phyloP scores from a whole-genome alignment of 2,113 vertebrate genomes.

The Anguilla rostrata region DNA sequence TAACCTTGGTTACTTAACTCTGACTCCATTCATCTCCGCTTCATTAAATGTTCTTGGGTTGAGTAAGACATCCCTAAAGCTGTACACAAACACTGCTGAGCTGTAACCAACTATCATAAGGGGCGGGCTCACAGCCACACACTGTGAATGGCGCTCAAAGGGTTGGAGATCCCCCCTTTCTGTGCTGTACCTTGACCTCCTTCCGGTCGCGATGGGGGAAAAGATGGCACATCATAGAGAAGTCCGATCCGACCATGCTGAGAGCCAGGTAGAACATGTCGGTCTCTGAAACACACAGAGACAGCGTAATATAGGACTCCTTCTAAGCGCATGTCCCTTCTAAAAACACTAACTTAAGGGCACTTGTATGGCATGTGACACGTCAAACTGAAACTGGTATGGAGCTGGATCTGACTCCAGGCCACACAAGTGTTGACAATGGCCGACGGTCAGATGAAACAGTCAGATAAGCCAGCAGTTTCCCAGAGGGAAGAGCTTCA shows the following conservation, averaged over 20 bases:
- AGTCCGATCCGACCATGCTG: constrained; percentile 88
- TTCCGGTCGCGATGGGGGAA: constrained; percentile 80
- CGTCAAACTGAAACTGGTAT: no score
- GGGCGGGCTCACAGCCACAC: not conserved
- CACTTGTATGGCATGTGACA: no score
- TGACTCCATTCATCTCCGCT: no score
- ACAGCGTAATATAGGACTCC: not conserved
- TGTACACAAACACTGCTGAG: not conserved
- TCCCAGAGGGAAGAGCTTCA: no score
- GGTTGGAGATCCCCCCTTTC: not conserved
- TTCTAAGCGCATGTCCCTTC: not conserved
- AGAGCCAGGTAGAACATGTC: constrained; percentile 88
- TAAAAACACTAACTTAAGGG: not conserved
- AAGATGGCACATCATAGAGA: constrained; percentile 80
- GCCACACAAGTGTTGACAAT: no score
- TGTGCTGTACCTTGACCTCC: constrained; percentile 87
- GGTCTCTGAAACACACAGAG: constrained; percentile 71
- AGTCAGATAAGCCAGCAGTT: no score
- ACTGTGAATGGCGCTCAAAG: not conserved
- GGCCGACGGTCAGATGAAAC: no score
- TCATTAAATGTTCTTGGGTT: no score
- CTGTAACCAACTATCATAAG: not conserved
- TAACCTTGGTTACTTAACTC: no score
- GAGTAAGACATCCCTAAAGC: not conserved
- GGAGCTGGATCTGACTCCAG: no score